These are phyloP conservation scores for Mormyrops attenuatus DNA, from an alignment of 2,797 vertebrate genomes.

Conservation along the genomic window DNA sequence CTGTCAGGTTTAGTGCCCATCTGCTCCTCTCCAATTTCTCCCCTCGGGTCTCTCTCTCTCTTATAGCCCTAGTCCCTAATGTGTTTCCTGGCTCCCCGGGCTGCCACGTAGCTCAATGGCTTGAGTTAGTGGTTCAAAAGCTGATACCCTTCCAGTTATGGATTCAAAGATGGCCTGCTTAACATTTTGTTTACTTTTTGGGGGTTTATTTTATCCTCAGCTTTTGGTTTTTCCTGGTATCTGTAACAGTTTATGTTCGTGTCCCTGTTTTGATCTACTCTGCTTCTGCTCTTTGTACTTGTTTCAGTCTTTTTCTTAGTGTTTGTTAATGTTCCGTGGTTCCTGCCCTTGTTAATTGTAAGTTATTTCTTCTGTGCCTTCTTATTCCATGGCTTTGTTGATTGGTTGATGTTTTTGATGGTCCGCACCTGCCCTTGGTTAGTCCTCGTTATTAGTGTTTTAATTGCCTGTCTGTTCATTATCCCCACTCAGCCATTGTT, in stretches of 20 bases:
- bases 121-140: not conserved
- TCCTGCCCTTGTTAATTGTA: no score
- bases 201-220: not conserved
- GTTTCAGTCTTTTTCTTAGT: no score
- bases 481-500: no score
- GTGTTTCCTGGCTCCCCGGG: not conserved
- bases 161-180: not conserved
- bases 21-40: not conserved
- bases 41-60: not conserved
- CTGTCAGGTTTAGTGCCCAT: not conserved
- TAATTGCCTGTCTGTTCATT: no score
- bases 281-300: no score
- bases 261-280: not conserved
- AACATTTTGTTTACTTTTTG: not conserved
- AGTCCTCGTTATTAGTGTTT: no score
- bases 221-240: not conserved
- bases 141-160: not conserved
- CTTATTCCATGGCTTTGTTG: no score
- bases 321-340: no score
- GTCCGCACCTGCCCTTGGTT: no score
- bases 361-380: no score
- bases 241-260: not conserved
- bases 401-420: no score
- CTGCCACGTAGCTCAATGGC: not conserved
- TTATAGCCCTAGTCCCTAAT: not conserved